Evolutionary conservation across 2,113 vertebrate genomes (phyloP).

Genomic region (Labeo rohita): DNA sequence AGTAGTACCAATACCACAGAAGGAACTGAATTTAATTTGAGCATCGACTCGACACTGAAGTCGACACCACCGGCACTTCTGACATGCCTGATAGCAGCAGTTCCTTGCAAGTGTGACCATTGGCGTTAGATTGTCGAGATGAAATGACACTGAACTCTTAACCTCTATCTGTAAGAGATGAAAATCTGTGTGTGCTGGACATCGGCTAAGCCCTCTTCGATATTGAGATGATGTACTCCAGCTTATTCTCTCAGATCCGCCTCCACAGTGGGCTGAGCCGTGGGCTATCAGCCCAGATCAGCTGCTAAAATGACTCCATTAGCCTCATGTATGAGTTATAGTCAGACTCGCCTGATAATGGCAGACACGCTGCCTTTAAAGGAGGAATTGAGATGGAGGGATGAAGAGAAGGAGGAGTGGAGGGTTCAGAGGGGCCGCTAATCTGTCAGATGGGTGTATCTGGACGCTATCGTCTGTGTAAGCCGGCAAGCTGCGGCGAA

Average conservation of each 20-base stretch:
- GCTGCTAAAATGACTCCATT: conserved; percentile 55
- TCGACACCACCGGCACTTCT: not conserved
- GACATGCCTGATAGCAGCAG: not conserved
- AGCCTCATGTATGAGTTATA: conserved; percentile 60
- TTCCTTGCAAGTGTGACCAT: not conserved
- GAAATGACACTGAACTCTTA: conserved; percentile 12
- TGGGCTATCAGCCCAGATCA: conserved; percentile 41
- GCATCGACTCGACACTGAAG: not conserved
- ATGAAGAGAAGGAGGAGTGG: conserved; percentile 21
- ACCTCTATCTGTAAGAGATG: conserved; percentile 26
- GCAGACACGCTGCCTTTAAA: conserved; percentile 30
- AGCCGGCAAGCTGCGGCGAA: conserved; percentile 11
- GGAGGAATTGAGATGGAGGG: conserved; percentile 19
- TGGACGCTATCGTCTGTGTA: conserved; percentile 32
- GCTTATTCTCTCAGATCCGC: conserved; percentile 27
- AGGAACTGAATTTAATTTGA: conserved; percentile 1
- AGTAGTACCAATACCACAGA: not conserved
- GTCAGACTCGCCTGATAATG: conserved; percentile 34
- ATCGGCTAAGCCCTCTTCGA: conserved; percentile 14
- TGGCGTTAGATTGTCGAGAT: conserved; percentile 14
- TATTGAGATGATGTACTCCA: conserved; percentile 30
- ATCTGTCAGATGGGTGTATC: conserved; percentile 35
- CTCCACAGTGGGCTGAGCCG: conserved; percentile 34
- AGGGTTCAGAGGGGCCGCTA: conserved; percentile 37
- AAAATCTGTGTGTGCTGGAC: conserved; percentile 35